Conservation (phyloP, 2,888 invertebrate species). For the Thymelicus sylvestris region DNA sequence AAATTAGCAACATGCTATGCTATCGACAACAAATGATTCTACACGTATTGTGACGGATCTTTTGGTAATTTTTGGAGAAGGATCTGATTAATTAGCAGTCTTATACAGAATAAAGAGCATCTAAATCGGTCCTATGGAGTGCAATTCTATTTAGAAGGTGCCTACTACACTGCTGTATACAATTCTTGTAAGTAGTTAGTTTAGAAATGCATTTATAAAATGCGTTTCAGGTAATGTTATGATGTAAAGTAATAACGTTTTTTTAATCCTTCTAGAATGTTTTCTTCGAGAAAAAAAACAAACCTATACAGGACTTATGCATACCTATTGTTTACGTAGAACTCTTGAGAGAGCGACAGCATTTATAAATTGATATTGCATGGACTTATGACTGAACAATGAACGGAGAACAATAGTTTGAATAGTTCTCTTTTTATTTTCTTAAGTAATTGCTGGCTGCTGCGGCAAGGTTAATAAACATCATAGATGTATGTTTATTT, state of each 20-base stretch:
- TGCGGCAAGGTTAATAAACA: slow-evolving; percentile 1
- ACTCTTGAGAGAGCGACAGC: slow-evolving; percentile 24
- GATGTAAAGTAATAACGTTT: neutral
- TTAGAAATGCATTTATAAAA: neutral
- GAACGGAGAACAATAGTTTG: slow-evolving; percentile 11
- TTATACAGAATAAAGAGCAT: neutral
- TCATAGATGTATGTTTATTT: slow-evolving; percentile 1
- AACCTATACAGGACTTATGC: slow-evolving; percentile 13
- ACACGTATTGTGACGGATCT: too few species aligned
- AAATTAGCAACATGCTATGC: too few species aligned
- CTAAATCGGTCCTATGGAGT: neutral
- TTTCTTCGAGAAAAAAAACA: slow-evolving; percentile 19
- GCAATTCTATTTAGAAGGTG: neutral
- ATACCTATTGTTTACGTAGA: slow-evolving; percentile 23
- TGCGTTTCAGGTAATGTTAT: neutral
- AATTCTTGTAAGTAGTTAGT: neutral
- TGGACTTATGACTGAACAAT: slow-evolving; percentile 18
- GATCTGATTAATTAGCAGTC: neutral
- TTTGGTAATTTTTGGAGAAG: neutral
- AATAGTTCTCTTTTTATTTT: slow-evolving; percentile 10
- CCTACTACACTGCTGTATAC: neutral
- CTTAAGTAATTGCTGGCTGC: slow-evolving; percentile 34
- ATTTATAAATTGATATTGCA: slow-evolving; percentile 36
- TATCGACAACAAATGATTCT: too few species aligned
- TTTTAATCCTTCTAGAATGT: slow-evolving; percentile 6